phyloP scores from a whole-genome alignment of 2,113 vertebrate species.

The Tyto alba region DNA sequence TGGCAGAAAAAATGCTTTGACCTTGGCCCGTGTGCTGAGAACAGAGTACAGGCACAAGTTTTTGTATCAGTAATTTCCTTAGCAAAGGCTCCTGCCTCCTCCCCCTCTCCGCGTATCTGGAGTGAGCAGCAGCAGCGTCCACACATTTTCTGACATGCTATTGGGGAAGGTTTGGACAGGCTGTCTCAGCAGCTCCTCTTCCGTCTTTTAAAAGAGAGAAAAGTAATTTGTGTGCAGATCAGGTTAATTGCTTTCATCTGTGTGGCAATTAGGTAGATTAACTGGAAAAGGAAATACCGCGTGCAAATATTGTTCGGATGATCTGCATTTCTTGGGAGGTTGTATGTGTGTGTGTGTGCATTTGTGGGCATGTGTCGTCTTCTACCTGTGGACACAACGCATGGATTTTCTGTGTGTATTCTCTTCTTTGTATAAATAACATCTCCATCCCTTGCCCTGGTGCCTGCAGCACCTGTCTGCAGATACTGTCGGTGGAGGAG shows the following conservation, averaged over 20 bases:
- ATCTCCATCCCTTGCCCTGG: not conserved
- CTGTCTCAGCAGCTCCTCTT: not conserved
- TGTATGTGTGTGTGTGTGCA: rapidly evolving
- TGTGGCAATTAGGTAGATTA: not conserved
- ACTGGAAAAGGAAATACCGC: not conserved
- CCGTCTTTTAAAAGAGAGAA: not conserved
- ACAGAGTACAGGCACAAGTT: not conserved
- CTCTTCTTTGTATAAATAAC: not conserved
- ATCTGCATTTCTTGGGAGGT: not conserved
- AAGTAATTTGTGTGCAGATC: not conserved
- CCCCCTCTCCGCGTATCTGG: not conserved
- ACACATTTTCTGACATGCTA: rapidly evolving
- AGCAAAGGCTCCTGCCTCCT: not conserved
- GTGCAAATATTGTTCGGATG: too few relatives aligned
- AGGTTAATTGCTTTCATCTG: not conserved
- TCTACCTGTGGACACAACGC: rapidly evolving
- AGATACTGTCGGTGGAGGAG: not conserved
- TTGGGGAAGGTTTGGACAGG: not conserved
- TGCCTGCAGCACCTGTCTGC: not conserved
- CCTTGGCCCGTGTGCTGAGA: slow-evolving; percentile 58
- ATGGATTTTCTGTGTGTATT: rapidly evolving
- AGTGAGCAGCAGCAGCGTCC: not conserved
- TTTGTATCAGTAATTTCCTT: slow-evolving; percentile 42
- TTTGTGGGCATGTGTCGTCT: not conserved
- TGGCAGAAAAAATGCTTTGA: slow-evolving; percentile 38